These are phyloP conservation scores for Cartodere bifasciata DNA, from an alignment of 2,888 invertebrate genomes.

Conservation along the genomic window DNA sequence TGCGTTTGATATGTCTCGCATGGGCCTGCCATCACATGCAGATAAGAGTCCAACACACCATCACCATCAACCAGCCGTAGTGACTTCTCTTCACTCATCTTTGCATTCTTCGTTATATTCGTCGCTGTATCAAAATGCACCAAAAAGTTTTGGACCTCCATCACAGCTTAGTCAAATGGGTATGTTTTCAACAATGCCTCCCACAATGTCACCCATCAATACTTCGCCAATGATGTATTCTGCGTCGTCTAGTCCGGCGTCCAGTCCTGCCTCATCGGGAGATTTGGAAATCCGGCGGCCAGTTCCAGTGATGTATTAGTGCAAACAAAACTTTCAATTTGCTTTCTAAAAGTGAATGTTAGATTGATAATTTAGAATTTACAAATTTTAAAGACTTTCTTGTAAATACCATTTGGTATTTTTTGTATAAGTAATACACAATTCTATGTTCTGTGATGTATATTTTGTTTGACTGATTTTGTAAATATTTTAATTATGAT, in stretches of 20 bases:
- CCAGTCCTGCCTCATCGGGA: slow-evolving; percentile 31
- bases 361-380: too few relatives aligned
- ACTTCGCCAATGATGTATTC: slow-evolving; percentile 35
- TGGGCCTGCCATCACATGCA: slow-evolving; percentile 27
- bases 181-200: slow-evolving; percentile 37
- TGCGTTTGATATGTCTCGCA: slow-evolving; percentile 41
- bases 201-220: too few relatives aligned
- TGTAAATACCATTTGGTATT: too few relatives aligned
- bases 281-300: slow-evolving; percentile 49
- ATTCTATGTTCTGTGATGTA: slow-evolving; percentile 19
- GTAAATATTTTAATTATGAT: slow-evolving; percentile 12
- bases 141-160: slow-evolving; percentile 41
- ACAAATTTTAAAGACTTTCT: too few relatives aligned
- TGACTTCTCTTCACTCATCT: slow-evolving; percentile 38
- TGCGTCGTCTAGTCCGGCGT: slow-evolving; percentile 33
- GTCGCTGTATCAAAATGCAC: slow-evolving; percentile 44
- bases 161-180: slow-evolving; percentile 41
- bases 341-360: too few relatives aligned
- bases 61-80: slow-evolving; percentile 24
- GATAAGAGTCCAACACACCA: slow-evolving; percentile 32
- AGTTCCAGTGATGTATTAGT: slow-evolving; percentile 57
- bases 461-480: slow-evolving; percentile 19
- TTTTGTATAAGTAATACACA: slow-evolving; percentile 9
- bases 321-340: too few relatives aligned
- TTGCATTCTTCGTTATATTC: slow-evolving; percentile 60